Evolutionary conservation across 2,888 invertebrate species (phyloP).

Genomic region (Nephrotoma guestfalica): DNA sequence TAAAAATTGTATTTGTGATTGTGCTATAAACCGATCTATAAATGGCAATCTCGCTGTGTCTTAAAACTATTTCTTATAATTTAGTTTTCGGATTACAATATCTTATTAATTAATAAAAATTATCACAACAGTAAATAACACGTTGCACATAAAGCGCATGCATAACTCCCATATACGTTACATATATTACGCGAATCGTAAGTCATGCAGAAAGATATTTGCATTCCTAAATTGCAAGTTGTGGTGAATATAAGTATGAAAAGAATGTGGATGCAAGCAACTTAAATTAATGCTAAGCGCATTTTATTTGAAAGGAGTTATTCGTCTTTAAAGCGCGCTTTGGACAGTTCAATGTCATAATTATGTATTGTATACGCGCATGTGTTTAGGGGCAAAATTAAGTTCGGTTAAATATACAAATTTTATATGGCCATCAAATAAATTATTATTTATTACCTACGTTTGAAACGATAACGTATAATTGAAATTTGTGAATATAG

Average conservation of each 20-base stretch:
- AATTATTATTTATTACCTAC: background rate
- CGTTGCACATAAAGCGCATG: background rate
- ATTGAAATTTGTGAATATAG: background rate
- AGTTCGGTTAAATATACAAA: background rate
- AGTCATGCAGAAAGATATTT: background rate
- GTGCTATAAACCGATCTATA: background rate
- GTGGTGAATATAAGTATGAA: background rate
- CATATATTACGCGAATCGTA: background rate
- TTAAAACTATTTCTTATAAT: background rate
- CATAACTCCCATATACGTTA: background rate
- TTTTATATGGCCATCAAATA: background rate
- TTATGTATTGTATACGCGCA: background rate
- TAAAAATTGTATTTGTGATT: background rate
- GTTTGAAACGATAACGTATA: background rate
- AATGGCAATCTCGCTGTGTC: background rate
- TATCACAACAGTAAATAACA: background rate
- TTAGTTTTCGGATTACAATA: background rate
- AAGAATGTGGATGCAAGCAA: background rate
- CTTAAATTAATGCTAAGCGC: background rate
- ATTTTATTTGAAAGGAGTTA: background rate
- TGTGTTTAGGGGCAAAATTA: background rate
- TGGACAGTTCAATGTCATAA: background rate
- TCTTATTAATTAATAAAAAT: background rate
- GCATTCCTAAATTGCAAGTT: background rate
- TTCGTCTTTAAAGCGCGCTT: background rate